Base-by-base conservation (phyloP, 2,888 invertebrate genomes). In the Drosophila helvetica region DNA sequence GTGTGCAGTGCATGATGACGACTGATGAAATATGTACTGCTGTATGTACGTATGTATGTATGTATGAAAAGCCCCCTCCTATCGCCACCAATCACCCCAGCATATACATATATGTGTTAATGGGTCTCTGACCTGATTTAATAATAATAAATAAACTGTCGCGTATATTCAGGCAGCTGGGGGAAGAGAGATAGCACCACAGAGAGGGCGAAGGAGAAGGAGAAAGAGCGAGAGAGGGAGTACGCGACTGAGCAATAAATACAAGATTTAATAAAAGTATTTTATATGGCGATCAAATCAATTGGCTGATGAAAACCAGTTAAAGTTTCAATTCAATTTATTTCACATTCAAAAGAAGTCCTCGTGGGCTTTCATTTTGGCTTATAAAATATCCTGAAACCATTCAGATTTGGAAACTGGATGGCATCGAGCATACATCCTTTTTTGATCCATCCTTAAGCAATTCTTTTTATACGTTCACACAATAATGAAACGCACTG, bases 51-150 rank as follows among this genome's bases (percentile, higher is more conserved):
- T 25, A 6, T 22, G 22, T 22, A 22, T 22, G 22, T n/a, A n/a
- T n/a, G n/a, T 22, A 22, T n/a, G n/a, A n/a, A n/a, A n/a, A n/a
- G n/a, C 0, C 22, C 22, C 9, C 18, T 19, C 46, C 7, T 38
- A n/a, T 38, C 15, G 38, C 38, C 7, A 2, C 7, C 38, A 38
- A 38, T 38, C 1, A 10, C 30, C 30, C 51, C 47, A 30, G 10
- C 50, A 18, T 59, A 22, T 27, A 27, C 27, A 27, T 27, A 8
- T 82, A 56, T 86, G 83, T 90, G 90, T 90, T 90, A 90, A 90
- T 90, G 87, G 89, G 89, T 90, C 89, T 90, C 89, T 90, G 90
- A 90, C 90, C 89, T 90, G 90, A 90, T 90, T 90, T 87, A 86
- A 90, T 85, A 86, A 88, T 87, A 84, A 83, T 87, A 87, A 87